phyloP scores from a whole-genome alignment of 2,888 invertebrate genomes.

The Neria commutata region DNA sequence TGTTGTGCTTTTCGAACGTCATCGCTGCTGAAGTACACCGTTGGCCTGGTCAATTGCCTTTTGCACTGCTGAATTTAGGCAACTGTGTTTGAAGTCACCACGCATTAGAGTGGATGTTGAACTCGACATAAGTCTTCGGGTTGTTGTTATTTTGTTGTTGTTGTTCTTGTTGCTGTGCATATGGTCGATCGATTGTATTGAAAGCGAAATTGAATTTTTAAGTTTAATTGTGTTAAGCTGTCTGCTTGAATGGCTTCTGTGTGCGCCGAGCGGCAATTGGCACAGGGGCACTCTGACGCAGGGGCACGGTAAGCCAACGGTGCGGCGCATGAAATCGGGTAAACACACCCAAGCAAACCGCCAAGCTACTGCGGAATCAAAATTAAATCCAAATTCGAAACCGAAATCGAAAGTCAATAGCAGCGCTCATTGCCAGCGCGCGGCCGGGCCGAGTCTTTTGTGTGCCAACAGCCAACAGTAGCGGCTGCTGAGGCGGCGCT shows the following conservation, averaged over 20 bases:
- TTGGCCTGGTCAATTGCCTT: background rate
- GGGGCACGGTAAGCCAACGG: background rate
- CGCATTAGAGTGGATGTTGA: constrained; percentile 5
- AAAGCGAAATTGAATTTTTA: background rate
- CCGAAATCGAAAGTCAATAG: constrained; percentile 14
- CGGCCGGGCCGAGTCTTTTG: background rate
- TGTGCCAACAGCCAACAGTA: background rate
- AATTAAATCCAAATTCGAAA: constrained; percentile 3
- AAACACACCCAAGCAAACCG: background rate
- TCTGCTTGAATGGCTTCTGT: background rate
- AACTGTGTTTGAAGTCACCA: too few species aligned
- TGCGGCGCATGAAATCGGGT: background rate
- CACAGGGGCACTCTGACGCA: background rate
- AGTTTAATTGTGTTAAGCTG: background rate
- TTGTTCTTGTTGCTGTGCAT: background rate
- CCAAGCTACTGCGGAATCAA: background rate
- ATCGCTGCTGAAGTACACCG: background rate
- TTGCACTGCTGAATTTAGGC: too few species aligned
- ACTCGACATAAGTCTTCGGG: background rate
- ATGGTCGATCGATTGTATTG: background rate
- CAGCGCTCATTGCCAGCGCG: constrained; percentile 13
- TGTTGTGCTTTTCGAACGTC: background rate
- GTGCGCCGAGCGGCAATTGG: background rate
- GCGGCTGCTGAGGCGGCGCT: background rate
- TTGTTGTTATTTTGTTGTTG: too few species aligned